phyloP scores from a whole-genome alignment of 2,888 invertebrate genomes.

The Athripsodes cinereus region DNA sequence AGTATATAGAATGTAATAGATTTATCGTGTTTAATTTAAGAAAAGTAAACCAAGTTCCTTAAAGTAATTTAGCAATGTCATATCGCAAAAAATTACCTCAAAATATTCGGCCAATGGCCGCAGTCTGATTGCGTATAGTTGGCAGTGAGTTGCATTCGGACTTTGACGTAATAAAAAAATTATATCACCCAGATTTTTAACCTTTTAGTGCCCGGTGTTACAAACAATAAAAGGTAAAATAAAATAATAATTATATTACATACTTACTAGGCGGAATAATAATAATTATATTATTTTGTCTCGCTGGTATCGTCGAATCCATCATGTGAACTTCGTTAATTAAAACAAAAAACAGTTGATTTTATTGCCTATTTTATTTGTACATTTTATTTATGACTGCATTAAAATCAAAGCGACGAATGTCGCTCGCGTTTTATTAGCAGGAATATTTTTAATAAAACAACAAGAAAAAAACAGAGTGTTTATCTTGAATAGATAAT shows the following conservation, averaged over 20 bases:
- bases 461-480: too few species aligned
- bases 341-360: background rate
- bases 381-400: background rate
- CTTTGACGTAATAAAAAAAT: too few species aligned
- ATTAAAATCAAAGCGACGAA: background rate
- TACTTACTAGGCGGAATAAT: too few species aligned
- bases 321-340: slow-evolving; percentile 1
- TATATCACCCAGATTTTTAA: background rate
- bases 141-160: too few species aligned
- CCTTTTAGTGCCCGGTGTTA: background rate
- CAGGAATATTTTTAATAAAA: background rate
- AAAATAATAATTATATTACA: background rate
- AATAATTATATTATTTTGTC: background rate
- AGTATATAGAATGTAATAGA: too few species aligned
- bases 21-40: too few species aligned
- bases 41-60: too few species aligned
- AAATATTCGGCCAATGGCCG: too few species aligned
- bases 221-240: background rate
- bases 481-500: too few species aligned
- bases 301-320: background rate
- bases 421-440: background rate
- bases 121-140: too few species aligned
- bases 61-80: too few species aligned
- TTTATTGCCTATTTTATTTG: background rate
- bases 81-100: too few species aligned